Base-by-base conservation (phyloP, 2,113 vertebrate genomes). In the Vidua chalybeata region DNA sequence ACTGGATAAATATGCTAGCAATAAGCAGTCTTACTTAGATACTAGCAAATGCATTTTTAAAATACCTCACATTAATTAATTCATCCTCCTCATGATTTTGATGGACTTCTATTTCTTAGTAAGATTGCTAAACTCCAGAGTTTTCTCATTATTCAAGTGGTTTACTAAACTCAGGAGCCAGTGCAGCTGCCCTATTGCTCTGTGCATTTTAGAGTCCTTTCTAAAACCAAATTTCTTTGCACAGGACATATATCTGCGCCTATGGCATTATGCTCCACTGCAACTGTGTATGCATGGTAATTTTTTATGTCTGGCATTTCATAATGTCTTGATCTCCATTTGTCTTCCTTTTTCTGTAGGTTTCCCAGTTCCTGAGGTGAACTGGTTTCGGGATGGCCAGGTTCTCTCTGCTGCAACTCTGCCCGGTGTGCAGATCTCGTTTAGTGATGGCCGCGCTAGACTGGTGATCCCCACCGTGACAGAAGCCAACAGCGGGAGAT, bases 351-450 rank as follows among this genome's bases (percentile, higher is more conserved):
- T 23, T 37, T 7, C 75, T 82, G 15, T 76, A 99, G 99, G 99
- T 98, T 98, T 98, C 96, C 99, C 99, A 98, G 99, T 99, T 99
- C 99, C 99, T 97, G 99, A 99, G 98, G 99, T 99, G 99, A 99
- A 98, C 99, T 99, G 99, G 99, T 99, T 99, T 97, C 98, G 98
- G 98, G 99, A 99, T 99, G 99, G 99, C 98, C 99, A 99, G 99
- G 99, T 98, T 97, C 98, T 99, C 96, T 99, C 99, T 69, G 92
- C 99, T 97, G 98, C 98, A 89, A 98, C 99, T 96, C 98, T 99
- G 97, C 99, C 99, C 92, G 99, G 99, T 96, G 98, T 98, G 97
- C 99, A 99, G 98, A 99, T 99, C 99, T 99, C 99, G 89, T 99
- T 99, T 99, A 99, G 99, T 97, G 99, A 99, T 94, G 99, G 99